Percentiles rank a stretch among this genome's conserved stretches.
Conservation (phyloP, 2,888 invertebrate species). For the Lamellibrachia satsuma region DNA sequence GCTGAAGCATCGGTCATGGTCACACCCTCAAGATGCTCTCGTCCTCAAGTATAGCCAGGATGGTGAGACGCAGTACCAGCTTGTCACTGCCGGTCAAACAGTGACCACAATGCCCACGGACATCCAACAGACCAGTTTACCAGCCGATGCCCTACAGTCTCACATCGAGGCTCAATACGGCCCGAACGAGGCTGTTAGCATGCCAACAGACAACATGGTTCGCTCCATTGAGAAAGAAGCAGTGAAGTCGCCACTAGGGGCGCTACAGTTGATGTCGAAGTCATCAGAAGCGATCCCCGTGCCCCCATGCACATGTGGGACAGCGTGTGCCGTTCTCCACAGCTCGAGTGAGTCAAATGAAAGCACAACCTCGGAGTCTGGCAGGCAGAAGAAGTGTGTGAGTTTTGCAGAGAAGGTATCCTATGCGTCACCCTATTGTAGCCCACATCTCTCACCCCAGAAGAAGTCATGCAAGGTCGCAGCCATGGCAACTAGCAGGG, state of each 20-base stretch:
- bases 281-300: constrained; percentile 26
- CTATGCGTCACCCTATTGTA: constrained; percentile 53
- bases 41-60: constrained; percentile 41
- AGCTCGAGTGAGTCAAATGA: constrained; percentile 32
- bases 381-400: constrained; percentile 54
- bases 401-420: constrained; percentile 63
- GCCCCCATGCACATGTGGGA: constrained; percentile 30
- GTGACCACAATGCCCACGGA: not conserved
- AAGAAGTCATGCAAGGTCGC: constrained; percentile 19
- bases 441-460: constrained; percentile 36
- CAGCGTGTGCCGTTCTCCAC: constrained; percentile 30
- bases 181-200: not conserved
- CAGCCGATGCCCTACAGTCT: not conserved
- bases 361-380: constrained; percentile 22
- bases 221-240: not conserved
- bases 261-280: not conserved
- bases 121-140: not conserved
- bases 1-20: constrained; percentile 39
- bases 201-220: not conserved
- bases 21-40: constrained; percentile 38
- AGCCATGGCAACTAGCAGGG: not conserved
- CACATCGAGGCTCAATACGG: not conserved
- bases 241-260: not conserved
- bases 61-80: constrained; percentile 37
- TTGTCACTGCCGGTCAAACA: constrained; percentile 28